phyloP scores from a whole-genome alignment of 1,140 invertebrate genomes.

The Pseudomyrmex sp. region DNA sequence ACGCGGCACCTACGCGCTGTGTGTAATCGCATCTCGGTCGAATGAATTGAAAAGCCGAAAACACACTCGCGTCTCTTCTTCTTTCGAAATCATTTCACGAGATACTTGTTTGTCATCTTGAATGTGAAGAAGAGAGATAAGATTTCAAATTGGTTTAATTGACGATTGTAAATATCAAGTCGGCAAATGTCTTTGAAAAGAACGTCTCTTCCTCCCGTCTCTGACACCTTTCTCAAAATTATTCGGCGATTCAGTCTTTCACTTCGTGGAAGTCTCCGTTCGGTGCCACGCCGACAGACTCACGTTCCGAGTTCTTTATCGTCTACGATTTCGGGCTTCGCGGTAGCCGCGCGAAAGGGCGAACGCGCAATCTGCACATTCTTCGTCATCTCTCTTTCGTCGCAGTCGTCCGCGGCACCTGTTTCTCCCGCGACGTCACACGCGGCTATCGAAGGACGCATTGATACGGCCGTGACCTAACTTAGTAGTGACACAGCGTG shows the following conservation, averaged over 20 bases:
- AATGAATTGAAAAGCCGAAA: no score
- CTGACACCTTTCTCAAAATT: not conserved
- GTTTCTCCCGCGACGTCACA: constrained; percentile 51
- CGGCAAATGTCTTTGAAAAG: not conserved
- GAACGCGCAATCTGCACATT: no score
- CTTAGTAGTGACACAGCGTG: constrained; percentile 63
- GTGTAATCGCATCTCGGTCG: not conserved
- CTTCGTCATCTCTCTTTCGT: not conserved
- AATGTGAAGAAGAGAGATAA: not conserved
- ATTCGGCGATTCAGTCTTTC: constrained; percentile 2
- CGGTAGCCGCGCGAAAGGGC: not conserved
- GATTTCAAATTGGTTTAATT: no score
- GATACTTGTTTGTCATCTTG: not conserved
- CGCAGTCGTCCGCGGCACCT: constrained; percentile 24
- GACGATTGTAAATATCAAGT: no score
- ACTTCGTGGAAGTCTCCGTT: constrained; percentile 1
- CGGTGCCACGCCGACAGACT: not conserved
- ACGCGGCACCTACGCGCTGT: no score
- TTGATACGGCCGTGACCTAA: constrained; percentile 81
- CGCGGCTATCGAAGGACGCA: constrained; percentile 63
- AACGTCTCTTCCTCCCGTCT: not conserved
- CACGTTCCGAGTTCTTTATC: constrained; percentile 21
- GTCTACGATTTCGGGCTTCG: constrained; percentile 34
- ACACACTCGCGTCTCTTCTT: not conserved
- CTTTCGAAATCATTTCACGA: not conserved